Conservation (phyloP, 2,797 vertebrate genomes). For the Aeoliscus strigatus region DNA sequence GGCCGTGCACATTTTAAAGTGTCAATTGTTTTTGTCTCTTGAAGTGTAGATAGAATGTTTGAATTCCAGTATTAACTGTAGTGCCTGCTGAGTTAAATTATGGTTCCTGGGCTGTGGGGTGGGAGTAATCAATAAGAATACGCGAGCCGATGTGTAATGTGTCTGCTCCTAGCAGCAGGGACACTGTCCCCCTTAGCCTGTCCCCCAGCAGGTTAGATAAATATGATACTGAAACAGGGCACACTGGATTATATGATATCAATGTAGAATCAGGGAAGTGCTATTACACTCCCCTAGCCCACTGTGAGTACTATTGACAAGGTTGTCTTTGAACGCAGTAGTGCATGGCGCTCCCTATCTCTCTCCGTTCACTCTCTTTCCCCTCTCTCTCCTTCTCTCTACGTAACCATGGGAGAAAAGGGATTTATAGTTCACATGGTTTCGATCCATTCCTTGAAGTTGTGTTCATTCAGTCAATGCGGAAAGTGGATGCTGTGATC, state of each 20-base stretch:
- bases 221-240: slow-evolving; percentile 91
- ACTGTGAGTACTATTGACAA: slow-evolving; percentile 96
- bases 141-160: slow-evolving; percentile 90
- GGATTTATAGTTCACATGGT: slow-evolving; percentile 59
- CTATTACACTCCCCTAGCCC: slow-evolving; percentile 90
- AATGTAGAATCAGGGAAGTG: slow-evolving; percentile 90
- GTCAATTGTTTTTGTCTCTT: slow-evolving; percentile 81
- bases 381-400: neutral
- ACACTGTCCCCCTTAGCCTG: slow-evolving; percentile 84
- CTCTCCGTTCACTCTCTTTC: slow-evolving; percentile 33
- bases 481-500: slow-evolving; percentile 35
- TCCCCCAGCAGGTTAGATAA: slow-evolving; percentile 98
- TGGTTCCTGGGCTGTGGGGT: slow-evolving; percentile 88
- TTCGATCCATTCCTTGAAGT: slow-evolving; percentile 51
- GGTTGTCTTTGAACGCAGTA: slow-evolving; percentile 73
- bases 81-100: slow-evolving; percentile 98
- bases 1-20: slow-evolving; percentile 74
- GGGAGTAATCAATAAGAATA: slow-evolving; percentile 96
- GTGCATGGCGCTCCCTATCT: slow-evolving; percentile 56
- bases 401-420: slow-evolving; percentile 32
- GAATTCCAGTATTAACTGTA: slow-evolving; percentile 80
- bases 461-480: slow-evolving; percentile 41
- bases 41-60: slow-evolving; percentile 81
- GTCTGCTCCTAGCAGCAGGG: slow-evolving; percentile 89
- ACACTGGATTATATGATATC: slow-evolving; percentile 91